Evolutionary conservation across 2,113 vertebrate species (phyloP).

Genomic region (Ictalurus punctatus): DNA sequence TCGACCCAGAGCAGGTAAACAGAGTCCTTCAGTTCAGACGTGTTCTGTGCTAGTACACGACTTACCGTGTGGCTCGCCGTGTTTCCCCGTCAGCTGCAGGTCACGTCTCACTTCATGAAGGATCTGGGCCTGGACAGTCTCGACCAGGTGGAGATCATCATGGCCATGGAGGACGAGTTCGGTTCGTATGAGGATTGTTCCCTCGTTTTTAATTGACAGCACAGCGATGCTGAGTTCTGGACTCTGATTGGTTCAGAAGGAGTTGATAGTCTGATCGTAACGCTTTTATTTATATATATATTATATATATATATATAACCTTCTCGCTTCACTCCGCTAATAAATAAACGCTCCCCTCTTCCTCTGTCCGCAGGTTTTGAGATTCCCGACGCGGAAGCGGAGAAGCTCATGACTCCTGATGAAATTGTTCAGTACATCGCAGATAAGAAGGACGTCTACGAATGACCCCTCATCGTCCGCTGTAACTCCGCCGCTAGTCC

Average conservation of each 20-base stretch:
- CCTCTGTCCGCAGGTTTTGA: constrained; percentile 83
- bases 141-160: constrained; percentile 99
- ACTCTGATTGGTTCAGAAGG: neutral
- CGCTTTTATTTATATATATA: too few species aligned
- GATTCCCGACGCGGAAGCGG: constrained; percentile 92
- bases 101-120: constrained; percentile 91
- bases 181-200: constrained; percentile 68
- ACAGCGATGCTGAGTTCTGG: neutral
- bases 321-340: too few species aligned
- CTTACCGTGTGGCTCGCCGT: neutral
- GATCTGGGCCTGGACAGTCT: constrained; percentile 96
- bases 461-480: constrained; percentile 67
- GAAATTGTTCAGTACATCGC: constrained; percentile 97
- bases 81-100: constrained; percentile 76
- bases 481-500: neutral
- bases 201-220: neutral
- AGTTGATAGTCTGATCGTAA: neutral
- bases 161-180: constrained; percentile 99
- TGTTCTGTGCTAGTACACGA: neutral
- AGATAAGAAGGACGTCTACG: constrained; percentile 93
- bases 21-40: too few species aligned
- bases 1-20: constrained; percentile 82
- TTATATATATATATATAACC: too few species aligned
- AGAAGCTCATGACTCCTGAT: constrained; percentile 92
- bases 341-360: neutral